Evolutionary conservation across 2,113 vertebrate species (phyloP).

Genomic region (Notothenia coriiceps): DNA sequence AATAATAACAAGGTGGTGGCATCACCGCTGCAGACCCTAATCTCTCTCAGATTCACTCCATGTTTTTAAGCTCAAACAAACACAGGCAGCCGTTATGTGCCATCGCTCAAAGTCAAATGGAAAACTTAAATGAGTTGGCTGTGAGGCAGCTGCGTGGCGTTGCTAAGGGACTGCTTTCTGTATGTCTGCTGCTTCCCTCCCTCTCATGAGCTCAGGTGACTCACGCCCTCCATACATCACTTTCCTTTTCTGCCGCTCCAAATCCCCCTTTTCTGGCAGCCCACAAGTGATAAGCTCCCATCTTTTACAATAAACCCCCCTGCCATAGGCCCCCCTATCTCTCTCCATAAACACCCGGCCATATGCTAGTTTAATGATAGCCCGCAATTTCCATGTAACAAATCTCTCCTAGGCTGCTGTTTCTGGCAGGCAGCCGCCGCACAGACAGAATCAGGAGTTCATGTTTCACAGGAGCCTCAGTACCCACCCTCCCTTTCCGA

Average conservation of each 20-base stretch:
- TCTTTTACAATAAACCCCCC: conserved; percentile 39
- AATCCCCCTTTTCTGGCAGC: conserved; percentile 3
- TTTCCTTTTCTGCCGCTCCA: conserved; percentile 1
- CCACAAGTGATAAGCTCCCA: conserved; percentile 19
- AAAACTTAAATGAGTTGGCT: conserved; percentile 23
- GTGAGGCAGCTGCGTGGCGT: conserved; percentile 42
- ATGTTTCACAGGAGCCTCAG: conserved; percentile 58
- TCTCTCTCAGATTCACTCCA: conserved; percentile 14
- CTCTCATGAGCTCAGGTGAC: conserved; percentile 19
- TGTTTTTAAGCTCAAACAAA: conserved; percentile 31
- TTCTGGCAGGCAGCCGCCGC: conserved; percentile 53
- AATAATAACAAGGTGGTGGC: conserved; percentile 38
- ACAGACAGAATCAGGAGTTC: conserved; percentile 46
- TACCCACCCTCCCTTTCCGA: conserved; percentile 19
- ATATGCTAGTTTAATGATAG: conserved; percentile 67
- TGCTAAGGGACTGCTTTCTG: conserved; percentile 42
- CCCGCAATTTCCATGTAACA: conserved; percentile 59
- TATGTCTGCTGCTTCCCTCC: conserved; percentile 32
- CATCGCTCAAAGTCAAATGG: conserved; percentile 18
- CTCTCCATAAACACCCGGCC: conserved; percentile 58
- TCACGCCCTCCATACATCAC: conserved; percentile 17
- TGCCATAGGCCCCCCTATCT: conserved; percentile 30
- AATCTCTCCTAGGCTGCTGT: conserved; percentile 58
- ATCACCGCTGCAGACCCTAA: not conserved
- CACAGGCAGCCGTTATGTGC: conserved; percentile 12